phyloP scores from a whole-genome alignment of 1,140 invertebrate genomes.

The Drosophila leontia region DNA sequence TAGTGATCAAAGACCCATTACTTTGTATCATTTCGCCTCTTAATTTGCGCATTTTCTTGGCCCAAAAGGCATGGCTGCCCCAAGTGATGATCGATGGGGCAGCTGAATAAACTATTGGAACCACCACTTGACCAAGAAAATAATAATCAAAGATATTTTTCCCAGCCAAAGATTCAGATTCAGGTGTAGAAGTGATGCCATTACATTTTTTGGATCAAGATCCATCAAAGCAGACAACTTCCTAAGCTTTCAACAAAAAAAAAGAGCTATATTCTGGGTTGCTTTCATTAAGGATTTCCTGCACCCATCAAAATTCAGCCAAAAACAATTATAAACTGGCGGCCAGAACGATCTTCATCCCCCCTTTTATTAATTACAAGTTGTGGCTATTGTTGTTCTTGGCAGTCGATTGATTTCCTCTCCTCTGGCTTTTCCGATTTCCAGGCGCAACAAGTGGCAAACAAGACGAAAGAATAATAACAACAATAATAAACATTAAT shows the following conservation, averaged over 20 bases:
- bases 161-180: background rate
- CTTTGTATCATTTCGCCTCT: background rate
- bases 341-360: conserved; percentile 23
- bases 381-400: conserved; percentile 37
- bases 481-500: conserved; percentile 29
- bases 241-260: background rate
- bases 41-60: conserved; percentile 4
- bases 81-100: conserved; percentile 57
- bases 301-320: conserved; percentile 65
- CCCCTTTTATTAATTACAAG: conserved; percentile 44
- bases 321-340: conserved; percentile 68
- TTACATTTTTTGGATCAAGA: background rate
- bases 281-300: conserved; percentile 78
- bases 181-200: conserved; percentile 1
- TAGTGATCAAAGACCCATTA: background rate
- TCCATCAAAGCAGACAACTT: conserved; percentile 43
- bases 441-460: conserved; percentile 54
- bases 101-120: conserved; percentile 73
- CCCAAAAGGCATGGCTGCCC: background rate
- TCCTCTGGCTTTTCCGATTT: conserved; percentile 19
- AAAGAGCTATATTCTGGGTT: background rate
- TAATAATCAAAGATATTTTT: conserved; percentile 25
- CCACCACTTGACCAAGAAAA: conserved; percentile 48
- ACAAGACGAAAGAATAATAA: conserved; percentile 33
- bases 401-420: conserved; percentile 42